Conservation (phyloP, 2,113 vertebrate genomes). For the Tringa solitaria region DNA sequence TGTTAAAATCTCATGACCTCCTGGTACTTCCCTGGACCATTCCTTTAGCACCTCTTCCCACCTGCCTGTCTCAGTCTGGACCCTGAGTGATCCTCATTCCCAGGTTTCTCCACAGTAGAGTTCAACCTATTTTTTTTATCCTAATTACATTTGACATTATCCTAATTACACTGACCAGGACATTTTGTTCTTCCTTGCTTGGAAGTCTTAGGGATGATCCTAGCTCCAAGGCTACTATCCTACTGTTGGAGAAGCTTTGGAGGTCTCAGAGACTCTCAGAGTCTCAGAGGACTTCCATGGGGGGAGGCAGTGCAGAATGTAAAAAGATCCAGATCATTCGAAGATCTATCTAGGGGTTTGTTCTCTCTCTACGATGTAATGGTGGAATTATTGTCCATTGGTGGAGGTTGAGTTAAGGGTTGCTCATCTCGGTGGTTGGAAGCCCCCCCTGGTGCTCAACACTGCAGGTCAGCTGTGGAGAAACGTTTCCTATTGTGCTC, state of each 20-base stretch:
- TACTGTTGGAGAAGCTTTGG: neutral
- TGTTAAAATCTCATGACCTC: neutral
- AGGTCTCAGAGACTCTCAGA: neutral
- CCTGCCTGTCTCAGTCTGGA: neutral
- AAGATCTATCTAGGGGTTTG: neutral
- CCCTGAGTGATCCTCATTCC: neutral
- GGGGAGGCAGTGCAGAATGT: neutral
- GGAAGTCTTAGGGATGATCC: rapidly evolving
- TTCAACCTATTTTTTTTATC: neutral
- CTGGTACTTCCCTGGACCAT: neutral
- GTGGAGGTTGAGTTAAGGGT: neutral
- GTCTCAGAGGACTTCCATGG: neutral
- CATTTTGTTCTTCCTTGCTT: neutral
- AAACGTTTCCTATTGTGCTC: neutral
- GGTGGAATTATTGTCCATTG: neutral
- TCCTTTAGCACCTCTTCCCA: neutral
- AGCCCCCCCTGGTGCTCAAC: rapidly evolving
- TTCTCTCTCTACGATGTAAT: neutral
- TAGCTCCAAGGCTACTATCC: neutral
- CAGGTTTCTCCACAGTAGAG: neutral
- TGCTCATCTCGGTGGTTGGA: neutral
- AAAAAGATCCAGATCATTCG: neutral
- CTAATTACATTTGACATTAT: no score
- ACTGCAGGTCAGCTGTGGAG: neutral
- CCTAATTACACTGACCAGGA: neutral